Conservation (phyloP, 2,113 vertebrate species). For the Protobothrops mucrosquamatus region DNA sequence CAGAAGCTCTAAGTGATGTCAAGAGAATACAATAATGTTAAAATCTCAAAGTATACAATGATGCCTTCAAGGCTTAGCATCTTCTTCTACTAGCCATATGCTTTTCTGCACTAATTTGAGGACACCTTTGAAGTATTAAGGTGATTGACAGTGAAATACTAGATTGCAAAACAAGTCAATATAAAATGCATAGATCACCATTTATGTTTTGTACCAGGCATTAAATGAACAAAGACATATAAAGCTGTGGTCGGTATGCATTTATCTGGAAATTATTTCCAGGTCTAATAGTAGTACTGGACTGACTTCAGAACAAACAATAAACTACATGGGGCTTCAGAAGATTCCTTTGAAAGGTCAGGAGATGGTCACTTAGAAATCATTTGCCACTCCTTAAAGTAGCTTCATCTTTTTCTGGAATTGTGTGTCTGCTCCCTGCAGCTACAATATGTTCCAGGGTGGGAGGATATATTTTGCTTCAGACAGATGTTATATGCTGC, state of each 20-base stretch:
- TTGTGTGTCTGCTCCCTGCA: background rate
- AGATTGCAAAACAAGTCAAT: constrained; percentile 7
- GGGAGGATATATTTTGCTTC: background rate
- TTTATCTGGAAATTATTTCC: background rate
- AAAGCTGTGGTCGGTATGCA: background rate
- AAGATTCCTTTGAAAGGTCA: background rate
- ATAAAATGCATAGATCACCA: background rate
- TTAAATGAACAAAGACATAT: background rate
- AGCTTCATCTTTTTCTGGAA: background rate
- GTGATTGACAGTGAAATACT: background rate
- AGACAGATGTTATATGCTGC: background rate
- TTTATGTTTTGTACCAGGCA: background rate
- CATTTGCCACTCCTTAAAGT: background rate
- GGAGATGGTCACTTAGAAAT: background rate
- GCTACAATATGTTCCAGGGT: background rate
- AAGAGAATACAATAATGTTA: background rate
- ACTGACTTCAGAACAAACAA: background rate
- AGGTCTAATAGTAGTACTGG: background rate
- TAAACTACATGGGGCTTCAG: background rate
- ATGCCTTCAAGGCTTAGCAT: background rate
- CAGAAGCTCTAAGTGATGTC: constrained; percentile 16
- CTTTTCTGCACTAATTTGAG: background rate
- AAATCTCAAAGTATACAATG: background rate
- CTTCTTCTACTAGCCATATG: background rate
- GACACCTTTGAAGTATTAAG: background rate